Evolutionary conservation across 2,888 invertebrate species (phyloP).

Genomic region (Protodeltote pygarga): DNA sequence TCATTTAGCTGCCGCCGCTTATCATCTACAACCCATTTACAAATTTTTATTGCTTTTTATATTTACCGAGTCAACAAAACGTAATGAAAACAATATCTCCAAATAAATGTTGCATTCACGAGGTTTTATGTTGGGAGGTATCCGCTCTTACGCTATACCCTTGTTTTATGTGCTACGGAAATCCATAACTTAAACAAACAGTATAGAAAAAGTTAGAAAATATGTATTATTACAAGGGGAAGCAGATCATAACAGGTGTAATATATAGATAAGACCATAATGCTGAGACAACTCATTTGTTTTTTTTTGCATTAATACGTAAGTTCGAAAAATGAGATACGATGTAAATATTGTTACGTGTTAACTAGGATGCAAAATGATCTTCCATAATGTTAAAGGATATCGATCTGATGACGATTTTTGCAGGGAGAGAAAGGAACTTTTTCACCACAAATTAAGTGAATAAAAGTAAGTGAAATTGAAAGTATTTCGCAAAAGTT

Average conservation of each 20-base stretch:
- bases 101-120: constrained; percentile 47
- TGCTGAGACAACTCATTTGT: too few species aligned
- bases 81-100: constrained; percentile 54
- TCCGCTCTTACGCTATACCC: constrained; percentile 37
- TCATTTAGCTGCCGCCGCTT: constrained; percentile 63
- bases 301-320: too few species aligned
- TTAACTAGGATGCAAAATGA: too few species aligned
- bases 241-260: constrained; percentile 32
- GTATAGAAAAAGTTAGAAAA: constrained; percentile 33
- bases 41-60: constrained; percentile 50
- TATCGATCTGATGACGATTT: too few species aligned
- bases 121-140: constrained; percentile 47
- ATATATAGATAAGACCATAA: too few species aligned
- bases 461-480: too few species aligned
- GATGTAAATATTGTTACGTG: too few species aligned
- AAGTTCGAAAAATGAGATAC: too few species aligned
- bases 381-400: too few species aligned
- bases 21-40: constrained; percentile 51
- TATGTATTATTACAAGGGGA: constrained; percentile 40
- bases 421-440: too few species aligned
- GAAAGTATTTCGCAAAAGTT: too few species aligned
- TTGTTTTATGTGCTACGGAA: constrained; percentile 51
- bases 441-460: too few species aligned
- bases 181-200: constrained; percentile 40
- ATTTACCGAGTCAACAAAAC: constrained; percentile 50